Evolutionary conservation across 1,140 invertebrate species (phyloP).

Genomic region (Cryptotermes secundus): DNA sequence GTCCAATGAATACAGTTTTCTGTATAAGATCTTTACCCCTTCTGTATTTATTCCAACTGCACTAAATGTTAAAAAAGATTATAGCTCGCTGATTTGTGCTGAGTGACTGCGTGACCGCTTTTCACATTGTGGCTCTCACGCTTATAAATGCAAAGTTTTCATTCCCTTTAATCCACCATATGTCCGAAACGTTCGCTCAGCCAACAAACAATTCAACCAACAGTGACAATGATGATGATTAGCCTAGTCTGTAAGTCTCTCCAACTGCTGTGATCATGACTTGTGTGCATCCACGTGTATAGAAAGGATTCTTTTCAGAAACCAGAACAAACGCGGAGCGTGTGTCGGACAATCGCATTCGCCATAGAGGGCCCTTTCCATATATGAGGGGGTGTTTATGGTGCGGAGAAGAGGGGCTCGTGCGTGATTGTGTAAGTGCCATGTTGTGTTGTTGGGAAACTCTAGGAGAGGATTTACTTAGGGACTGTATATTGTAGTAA

Average conservation of each 20-base stretch:
- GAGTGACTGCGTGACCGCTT: too few relatives aligned
- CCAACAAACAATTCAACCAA: not conserved
- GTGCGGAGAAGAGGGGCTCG: not conserved
- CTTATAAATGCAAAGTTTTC: not conserved
- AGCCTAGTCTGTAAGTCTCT: not conserved
- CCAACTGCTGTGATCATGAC: conserved; percentile 9
- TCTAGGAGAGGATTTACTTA: not conserved
- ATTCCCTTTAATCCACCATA: not conserved
- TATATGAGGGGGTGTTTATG: not conserved
- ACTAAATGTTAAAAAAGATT: too few relatives aligned
- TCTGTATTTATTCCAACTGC: too few relatives aligned
- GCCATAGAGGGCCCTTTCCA: not conserved
- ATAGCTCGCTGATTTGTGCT: too few relatives aligned
- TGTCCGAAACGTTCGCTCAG: not conserved
- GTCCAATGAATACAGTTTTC: too few relatives aligned
- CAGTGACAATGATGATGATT: conserved; percentile 16
- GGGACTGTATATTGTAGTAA: not conserved
- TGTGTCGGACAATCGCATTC: not conserved
- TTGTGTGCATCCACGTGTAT: not conserved
- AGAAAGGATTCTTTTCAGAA: not conserved
- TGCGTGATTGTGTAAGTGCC: not conserved
- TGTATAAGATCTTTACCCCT: too few relatives aligned
- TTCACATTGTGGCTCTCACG: not conserved
- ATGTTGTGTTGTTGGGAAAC: not conserved
- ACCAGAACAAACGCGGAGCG: conserved; percentile 4